These are phyloP conservation scores for Chloebia gouldiae DNA, from an alignment of 2,113 vertebrate species.

Conservation along the genomic window DNA sequence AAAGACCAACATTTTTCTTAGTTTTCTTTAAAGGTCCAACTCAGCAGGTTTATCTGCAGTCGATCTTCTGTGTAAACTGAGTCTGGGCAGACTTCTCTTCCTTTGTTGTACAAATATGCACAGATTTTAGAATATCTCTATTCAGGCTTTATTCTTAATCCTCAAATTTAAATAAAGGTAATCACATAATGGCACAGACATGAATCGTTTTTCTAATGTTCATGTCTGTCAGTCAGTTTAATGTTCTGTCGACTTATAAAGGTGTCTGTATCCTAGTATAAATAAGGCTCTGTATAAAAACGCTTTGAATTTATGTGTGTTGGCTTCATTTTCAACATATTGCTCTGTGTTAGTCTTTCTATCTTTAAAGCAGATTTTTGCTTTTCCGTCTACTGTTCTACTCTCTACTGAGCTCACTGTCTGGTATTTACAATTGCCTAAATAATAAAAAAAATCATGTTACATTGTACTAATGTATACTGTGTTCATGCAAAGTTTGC, in stretches of 20 bases:
- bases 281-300: constrained; percentile 49
- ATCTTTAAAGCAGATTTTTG: constrained; percentile 27
- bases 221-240: constrained; percentile 45
- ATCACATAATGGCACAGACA: background rate
- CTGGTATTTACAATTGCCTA: constrained; percentile 22
- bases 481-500: background rate
- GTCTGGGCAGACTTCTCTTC: background rate
- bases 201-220: constrained; percentile 16
- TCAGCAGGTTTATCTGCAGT: background rate
- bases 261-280: constrained; percentile 56
- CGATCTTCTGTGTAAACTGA: background rate
- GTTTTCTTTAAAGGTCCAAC: background rate
- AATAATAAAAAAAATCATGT: background rate
- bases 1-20: background rate
- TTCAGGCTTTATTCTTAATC: background rate
- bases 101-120: background rate
- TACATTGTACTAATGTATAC: background rate
- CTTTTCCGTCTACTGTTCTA: constrained; percentile 25
- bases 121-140: background rate
- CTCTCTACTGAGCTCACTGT: constrained; percentile 10
- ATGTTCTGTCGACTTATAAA: constrained; percentile 39
- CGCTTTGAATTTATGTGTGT: constrained; percentile 51
- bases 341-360: constrained; percentile 36
- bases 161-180: constrained; percentile 30
- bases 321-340: constrained; percentile 24